A percentile compares a stretch with the other conserved stretches of the same genome.
Evolutionary conservation across 2,888 invertebrate species (phyloP).

Genomic region (Lasioglossum leucozonium): DNA sequence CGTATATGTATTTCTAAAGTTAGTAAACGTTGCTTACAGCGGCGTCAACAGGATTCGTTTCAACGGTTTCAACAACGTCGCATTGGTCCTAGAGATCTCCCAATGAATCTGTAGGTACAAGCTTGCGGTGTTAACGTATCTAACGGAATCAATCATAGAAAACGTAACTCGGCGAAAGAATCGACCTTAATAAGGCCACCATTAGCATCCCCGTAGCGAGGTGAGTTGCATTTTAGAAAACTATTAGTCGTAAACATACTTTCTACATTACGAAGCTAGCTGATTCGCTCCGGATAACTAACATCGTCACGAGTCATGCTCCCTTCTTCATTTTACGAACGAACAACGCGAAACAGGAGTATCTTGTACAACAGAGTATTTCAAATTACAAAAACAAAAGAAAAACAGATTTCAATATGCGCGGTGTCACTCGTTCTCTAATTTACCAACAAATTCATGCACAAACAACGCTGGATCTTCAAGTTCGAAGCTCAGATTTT

Average conservation of each 20-base stretch:
- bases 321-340: neutral
- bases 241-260: neutral
- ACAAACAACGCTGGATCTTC: neutral
- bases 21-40: neutral
- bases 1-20: neutral
- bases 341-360: neutral
- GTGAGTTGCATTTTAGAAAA: neutral
- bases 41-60: neutral
- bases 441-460: neutral
- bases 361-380: neutral
- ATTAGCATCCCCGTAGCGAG: neutral
- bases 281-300: neutral
- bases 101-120: neutral
- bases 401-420: neutral
- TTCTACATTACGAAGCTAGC: neutral
- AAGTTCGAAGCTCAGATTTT: neutral
- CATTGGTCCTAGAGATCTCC: neutral
- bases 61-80: neutral
- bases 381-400: neutral
- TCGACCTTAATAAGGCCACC: neutral
- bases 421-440: neutral
- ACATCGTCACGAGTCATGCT: neutral
- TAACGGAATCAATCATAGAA: neutral
- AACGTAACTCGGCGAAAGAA: neutral
- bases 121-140: neutral